Evolutionary conservation across 2,113 vertebrate species (phyloP).

Genomic region (Mirza zaza): DNA sequence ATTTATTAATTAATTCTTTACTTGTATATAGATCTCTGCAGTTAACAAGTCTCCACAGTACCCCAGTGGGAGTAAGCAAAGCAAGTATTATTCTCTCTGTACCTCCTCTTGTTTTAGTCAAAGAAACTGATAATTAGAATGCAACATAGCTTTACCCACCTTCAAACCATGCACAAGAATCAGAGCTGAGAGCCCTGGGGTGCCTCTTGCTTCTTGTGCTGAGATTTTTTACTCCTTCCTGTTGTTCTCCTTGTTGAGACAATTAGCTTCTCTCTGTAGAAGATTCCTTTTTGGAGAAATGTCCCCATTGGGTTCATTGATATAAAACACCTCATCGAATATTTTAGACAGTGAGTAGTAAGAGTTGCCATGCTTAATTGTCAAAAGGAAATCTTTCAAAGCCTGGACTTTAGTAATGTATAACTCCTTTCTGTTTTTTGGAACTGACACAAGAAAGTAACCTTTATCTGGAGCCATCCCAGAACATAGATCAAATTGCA

Average conservation of each 20-base stretch:
- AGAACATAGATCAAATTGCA: constrained; percentile 48
- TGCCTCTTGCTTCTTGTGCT: not conserved
- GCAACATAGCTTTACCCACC: not conserved
- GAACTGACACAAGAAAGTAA: not conserved
- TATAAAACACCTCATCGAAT: not conserved
- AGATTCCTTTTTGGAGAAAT: not conserved
- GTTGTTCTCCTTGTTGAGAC: not conserved
- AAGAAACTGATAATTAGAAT: constrained; percentile 10
- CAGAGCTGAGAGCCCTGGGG: not conserved
- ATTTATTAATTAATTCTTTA: not conserved
- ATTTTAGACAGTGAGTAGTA: constrained; percentile 31
- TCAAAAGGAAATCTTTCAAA: constrained; percentile 39
- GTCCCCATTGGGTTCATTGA: not conserved
- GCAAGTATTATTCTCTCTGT: constrained; percentile 6
- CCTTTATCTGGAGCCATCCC: constrained; percentile 33
- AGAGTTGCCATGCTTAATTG: constrained; percentile 4
- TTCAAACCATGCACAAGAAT: constrained; percentile 16
- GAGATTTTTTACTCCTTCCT: not conserved
- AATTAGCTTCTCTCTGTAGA: constrained; percentile 17
- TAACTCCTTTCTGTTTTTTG: constrained; percentile 33
- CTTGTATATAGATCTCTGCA: not conserved
- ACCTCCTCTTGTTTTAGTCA: constrained; percentile 18
- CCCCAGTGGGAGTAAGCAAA: not conserved
- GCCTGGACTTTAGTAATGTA: constrained; percentile 14
- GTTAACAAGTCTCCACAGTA: not conserved